Base-by-base conservation (phyloP, 2,797 vertebrate genomes). In the Carduelis carduelis region DNA sequence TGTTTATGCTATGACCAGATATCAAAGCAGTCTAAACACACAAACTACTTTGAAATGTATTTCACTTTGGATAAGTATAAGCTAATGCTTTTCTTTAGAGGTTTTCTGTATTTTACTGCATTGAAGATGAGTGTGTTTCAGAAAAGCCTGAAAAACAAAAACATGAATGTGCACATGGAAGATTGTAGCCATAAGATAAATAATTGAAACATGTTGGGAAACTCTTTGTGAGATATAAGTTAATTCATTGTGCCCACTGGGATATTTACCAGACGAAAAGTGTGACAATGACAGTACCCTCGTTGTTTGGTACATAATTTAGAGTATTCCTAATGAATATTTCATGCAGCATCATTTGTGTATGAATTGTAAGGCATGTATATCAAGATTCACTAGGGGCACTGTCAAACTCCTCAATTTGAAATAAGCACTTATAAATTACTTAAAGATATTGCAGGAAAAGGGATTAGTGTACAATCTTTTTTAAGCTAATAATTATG, bases 311-410 rank as follows among this genome's bases (percentile, higher is more conserved):
- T 94, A 95, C 93, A 96, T 97, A 96, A 97, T 97, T 97, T 97
- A 97, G 89, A 94, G 74, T 92, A 93, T 59, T 93, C 74, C 86
- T 96, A 78, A 97, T 97, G 94, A 98, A 97, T 98, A 98, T 97
- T 98, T 97, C 85, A 97, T 96, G 87, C 21, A 43, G 90, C 90
- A 95, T 96, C 94, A 94, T 95, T 96, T 97, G 85, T 96, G 83
- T 97, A 97, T 97, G 94, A 97, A 97, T 94, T 96, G 83, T 96
- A 96, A 97, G 80, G 95, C 97, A 90, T 89, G 94, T 81, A 94
- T 92, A 95, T 96, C 94, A 83, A 91, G 96, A 97, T 93, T 97
- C 96, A 97, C 94, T 94, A 86, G 83, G 94, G 93, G 89, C 92
- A 92, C 84, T 90, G 93, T 92, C 87, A 87, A 95, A 93, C 63